These are phyloP conservation scores for Peromyscus polionotus DNA, from an alignment of 2,113 vertebrate genomes.

Conservation along the genomic window DNA sequence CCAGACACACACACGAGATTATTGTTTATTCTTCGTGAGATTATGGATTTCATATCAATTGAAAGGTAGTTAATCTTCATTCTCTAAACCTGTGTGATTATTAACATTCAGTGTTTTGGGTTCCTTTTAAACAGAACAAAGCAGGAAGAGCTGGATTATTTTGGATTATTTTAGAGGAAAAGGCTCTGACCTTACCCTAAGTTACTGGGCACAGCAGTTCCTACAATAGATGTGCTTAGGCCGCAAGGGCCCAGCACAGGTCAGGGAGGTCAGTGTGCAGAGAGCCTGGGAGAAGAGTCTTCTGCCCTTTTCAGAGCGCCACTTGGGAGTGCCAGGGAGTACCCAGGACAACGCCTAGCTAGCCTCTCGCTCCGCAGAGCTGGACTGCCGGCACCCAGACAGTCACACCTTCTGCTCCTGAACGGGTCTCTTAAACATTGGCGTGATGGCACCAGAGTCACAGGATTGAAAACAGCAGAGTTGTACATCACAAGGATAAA, in stretches of 20 bases:
- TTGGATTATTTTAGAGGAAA: conserved; percentile 3
- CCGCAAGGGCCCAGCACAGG: not conserved
- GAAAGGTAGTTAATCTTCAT: not conserved
- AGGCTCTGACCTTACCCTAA: not conserved
- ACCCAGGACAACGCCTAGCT: not conserved
- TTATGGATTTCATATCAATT: conserved; percentile 14
- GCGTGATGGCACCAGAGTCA: not conserved
- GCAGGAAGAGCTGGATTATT: not conserved
- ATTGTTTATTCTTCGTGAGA: not conserved
- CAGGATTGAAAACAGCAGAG: conserved; percentile 30
- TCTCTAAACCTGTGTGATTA: not conserved
- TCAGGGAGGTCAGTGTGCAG: not conserved
- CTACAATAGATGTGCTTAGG: not conserved
- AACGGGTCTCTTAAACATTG: not conserved
- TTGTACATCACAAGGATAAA: not conserved
- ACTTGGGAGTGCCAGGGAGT: not conserved
- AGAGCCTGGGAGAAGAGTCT: not conserved
- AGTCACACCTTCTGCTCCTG: not conserved
- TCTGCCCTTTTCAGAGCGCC: not conserved
- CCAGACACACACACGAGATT: not conserved
- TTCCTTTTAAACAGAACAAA: not conserved
- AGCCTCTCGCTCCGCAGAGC: not conserved
- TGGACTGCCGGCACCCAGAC: not conserved
- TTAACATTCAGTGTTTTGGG: not conserved
- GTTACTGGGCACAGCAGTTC: not conserved